These are phyloP conservation scores for Parapristionchus giblindavisi DNA, from an alignment of 2,888 invertebrate genomes.

Conservation along the genomic window DNA sequence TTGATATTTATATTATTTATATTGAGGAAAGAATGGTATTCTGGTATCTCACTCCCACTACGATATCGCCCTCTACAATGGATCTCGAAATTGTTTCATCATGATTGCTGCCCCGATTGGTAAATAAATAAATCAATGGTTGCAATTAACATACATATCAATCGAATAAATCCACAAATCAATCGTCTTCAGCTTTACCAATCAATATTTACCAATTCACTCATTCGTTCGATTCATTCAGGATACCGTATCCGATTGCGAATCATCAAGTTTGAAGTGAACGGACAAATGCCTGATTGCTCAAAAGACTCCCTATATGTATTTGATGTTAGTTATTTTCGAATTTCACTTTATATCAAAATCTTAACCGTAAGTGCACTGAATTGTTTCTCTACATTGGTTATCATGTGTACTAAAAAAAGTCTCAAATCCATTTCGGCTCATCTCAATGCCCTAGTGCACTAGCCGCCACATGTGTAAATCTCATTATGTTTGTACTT, in stretches of 20 bases:
- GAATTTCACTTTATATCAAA: background rate
- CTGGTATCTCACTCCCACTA: conserved; percentile 53
- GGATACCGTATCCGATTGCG: conserved; percentile 49
- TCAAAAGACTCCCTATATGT: conserved; percentile 54
- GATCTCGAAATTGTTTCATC: conserved; percentile 52
- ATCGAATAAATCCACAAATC: background rate
- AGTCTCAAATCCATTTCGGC: too few relatives aligned
- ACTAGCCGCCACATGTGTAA: too few relatives aligned
- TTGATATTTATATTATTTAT: background rate
- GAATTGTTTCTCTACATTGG: too few relatives aligned
- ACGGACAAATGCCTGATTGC: conserved; percentile 45
- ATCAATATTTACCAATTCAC: background rate
- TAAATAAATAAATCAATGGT: background rate
- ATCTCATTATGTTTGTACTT: too few relatives aligned
- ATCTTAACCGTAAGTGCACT: too few relatives aligned
- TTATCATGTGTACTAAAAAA: too few relatives aligned
- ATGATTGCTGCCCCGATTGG: conserved; percentile 54
- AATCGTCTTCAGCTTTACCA: background rate
- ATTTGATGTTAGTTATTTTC: conserved; percentile 49
- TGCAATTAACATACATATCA: background rate
- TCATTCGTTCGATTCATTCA: background rate
- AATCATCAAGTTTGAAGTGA: conserved; percentile 51
- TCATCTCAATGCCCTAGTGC: too few relatives aligned
- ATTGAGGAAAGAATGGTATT: conserved; percentile 50
- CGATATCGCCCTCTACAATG: conserved; percentile 50